Percentiles rank a stretch among this genome's conserved stretches.
phyloP scores from a whole-genome alignment of 2,797 vertebrate species.

The Pygocentrus nattereri region DNA sequence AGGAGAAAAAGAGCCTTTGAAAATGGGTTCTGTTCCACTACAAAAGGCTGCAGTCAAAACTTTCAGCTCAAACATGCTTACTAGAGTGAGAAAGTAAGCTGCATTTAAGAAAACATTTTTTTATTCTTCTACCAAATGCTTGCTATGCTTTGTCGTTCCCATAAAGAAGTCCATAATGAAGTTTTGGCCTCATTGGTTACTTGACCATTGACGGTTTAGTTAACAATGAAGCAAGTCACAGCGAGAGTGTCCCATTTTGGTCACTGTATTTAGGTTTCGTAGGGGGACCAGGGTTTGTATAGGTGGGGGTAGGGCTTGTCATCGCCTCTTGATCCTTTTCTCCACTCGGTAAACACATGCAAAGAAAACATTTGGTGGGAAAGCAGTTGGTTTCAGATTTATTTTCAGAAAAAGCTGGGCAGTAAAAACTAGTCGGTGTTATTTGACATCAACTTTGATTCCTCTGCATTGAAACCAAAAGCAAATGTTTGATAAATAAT shows the following conservation, averaged over 20 bases:
- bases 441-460: background rate
- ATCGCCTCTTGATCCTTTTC: slow-evolving; percentile 69
- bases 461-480: background rate
- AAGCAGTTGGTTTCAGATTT: slow-evolving; percentile 66
- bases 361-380: slow-evolving; percentile 70
- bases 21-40: slow-evolving; percentile 46
- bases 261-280: slow-evolving; percentile 22
- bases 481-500: background rate
- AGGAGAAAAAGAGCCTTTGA: slow-evolving; percentile 52
- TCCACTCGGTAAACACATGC: slow-evolving; percentile 68
- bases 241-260: slow-evolving; percentile 25
- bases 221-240: slow-evolving; percentile 17
- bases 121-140: slow-evolving; percentile 25
- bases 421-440: background rate
- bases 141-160: slow-evolving; percentile 6
- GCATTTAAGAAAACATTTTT: background rate
- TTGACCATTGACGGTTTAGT: background rate
- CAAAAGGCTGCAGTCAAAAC: slow-evolving; percentile 39
- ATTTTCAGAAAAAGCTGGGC: slow-evolving; percentile 17
- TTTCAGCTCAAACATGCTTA: background rate
- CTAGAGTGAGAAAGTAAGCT: background rate
- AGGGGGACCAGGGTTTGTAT: slow-evolving; percentile 38
- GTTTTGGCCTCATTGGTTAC: background rate
- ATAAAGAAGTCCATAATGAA: slow-evolving; percentile 2
- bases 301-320: slow-evolving; percentile 48